phyloP scores from a whole-genome alignment of 2,113 vertebrate species.

The cat (Felis catus) region DNA sequence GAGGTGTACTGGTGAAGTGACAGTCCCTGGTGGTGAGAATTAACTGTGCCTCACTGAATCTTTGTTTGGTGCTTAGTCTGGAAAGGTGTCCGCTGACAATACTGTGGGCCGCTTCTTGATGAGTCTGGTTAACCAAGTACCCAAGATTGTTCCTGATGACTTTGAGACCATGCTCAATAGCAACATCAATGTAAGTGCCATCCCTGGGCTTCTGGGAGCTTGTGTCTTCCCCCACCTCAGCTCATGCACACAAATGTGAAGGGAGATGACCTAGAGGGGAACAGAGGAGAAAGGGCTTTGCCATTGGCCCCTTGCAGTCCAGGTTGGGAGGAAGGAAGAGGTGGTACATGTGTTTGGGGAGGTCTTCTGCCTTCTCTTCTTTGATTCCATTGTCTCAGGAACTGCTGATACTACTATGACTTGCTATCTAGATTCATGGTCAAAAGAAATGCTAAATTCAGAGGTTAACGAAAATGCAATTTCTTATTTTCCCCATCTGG shows the following conservation, averaged over 20 bases:
- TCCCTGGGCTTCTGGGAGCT: background rate
- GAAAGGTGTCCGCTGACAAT: conserved; percentile 96
- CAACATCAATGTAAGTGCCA: conserved; percentile 95
- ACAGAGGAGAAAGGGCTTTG: background rate
- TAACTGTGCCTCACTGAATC: background rate
- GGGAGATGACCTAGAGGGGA: background rate
- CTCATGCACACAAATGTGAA: background rate
- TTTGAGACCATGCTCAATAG: conserved; percentile 99
- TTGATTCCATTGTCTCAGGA: background rate
- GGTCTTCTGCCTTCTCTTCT: background rate
- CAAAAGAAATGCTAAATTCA: background rate
- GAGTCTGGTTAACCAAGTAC: conserved; percentile 98
- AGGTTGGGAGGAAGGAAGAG: background rate
- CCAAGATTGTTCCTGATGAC: conserved; percentile 96
- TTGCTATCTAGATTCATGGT: background rate
- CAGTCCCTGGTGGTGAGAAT: background rate
- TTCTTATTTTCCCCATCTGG: background rate
- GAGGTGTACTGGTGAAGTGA: background rate
- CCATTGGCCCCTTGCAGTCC: background rate
- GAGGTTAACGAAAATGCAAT: background rate
- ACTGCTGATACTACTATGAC: background rate
- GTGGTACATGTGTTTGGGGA: background rate
- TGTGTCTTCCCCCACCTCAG: background rate
- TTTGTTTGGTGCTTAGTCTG: conserved; percentile 88
- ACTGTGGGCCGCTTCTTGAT: conserved; percentile 96